phyloP scores from a whole-genome alignment of 2,113 vertebrate genomes.

The Chelonoidis abingdonii region DNA sequence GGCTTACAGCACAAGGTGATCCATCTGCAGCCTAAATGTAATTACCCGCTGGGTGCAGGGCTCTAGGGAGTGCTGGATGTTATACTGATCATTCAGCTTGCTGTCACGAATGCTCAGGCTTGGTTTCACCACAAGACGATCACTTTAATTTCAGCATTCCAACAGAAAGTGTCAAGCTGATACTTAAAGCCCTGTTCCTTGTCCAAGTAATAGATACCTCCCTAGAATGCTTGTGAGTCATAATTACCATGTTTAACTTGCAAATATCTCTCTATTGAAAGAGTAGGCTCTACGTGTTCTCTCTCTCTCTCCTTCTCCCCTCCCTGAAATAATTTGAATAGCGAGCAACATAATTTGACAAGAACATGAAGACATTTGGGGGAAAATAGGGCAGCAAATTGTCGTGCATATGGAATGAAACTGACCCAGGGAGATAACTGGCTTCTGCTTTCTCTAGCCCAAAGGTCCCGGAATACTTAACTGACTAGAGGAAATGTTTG shows the following conservation, averaged over 20 bases:
- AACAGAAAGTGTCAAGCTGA: neutral
- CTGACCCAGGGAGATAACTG: neutral
- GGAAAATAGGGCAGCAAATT: fast-evolving
- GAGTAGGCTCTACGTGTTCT: neutral
- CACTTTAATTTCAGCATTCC: neutral
- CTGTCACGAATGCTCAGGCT: neutral
- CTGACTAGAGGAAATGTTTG: neutral
- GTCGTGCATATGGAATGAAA: fast-evolving
- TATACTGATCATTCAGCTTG: neutral
- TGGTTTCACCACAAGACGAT: neutral
- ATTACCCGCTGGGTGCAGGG: fast-evolving
- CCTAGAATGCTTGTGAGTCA: fast-evolving
- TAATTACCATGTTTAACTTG: constrained; percentile 2
- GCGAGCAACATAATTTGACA: neutral
- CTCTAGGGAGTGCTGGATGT: neutral
- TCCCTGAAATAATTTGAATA: neutral
- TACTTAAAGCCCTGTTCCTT: neutral
- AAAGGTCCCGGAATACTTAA: neutral
- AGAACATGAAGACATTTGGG: neutral
- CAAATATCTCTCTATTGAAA: neutral
- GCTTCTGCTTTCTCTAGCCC: neutral
- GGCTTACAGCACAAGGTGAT: neutral
- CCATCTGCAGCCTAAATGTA: neutral
- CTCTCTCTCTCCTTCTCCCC: neutral
- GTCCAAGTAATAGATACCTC: neutral